Conservation (phyloP, 2,113 vertebrate species). For the Loxodonta africana region DNA sequence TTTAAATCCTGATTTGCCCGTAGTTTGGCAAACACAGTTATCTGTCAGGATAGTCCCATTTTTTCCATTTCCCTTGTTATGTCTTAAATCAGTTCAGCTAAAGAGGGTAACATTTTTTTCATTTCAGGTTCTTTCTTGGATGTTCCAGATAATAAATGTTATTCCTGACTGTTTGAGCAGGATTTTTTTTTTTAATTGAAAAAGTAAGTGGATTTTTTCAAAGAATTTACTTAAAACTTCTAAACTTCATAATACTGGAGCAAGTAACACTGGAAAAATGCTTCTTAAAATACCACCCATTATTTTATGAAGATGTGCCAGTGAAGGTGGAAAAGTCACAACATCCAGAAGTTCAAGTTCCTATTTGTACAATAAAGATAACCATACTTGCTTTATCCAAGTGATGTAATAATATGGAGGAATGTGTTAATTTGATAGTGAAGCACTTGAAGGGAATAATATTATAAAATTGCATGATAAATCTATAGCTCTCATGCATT, state of each 20-base stretch:
- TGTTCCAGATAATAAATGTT: constrained; percentile 62
- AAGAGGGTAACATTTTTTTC: constrained; percentile 62
- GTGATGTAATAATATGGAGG: neutral
- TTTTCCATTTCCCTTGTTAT: constrained; percentile 85
- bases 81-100: constrained; percentile 79
- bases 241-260: neutral
- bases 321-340: neutral
- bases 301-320: neutral
- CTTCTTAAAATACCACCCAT: neutral
- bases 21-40: constrained; percentile 78
- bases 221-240: neutral
- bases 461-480: neutral
- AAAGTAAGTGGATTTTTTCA: neutral
- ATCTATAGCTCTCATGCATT: neutral
- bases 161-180: constrained; percentile 29
- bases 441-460: neutral
- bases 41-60: constrained; percentile 74
- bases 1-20: constrained; percentile 85
- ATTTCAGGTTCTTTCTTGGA: neutral
- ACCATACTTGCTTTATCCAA: neutral
- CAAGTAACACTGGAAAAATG: neutral
- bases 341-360: neutral
- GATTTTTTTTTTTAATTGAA: neutral
- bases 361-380: neutral
- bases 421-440: neutral